Evolutionary conservation across 2,113 vertebrate species (phyloP).

Genomic region (Oxygymnocypris stewartii): DNA sequence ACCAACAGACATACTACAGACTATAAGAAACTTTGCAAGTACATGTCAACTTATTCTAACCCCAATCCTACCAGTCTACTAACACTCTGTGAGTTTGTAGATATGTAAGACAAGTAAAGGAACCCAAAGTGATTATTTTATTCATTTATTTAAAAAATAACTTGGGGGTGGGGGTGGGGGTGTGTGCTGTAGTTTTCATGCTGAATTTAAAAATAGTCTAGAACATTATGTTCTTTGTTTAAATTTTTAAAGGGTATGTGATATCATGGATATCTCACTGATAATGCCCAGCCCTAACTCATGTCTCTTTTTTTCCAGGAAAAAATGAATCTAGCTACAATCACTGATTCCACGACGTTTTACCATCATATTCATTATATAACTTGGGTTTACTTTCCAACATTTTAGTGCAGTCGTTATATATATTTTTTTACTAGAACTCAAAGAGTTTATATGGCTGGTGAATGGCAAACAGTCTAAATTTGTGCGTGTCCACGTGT

Average conservation of each 20-base stretch:
- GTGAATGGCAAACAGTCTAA: background rate
- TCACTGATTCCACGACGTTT: background rate
- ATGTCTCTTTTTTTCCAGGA: background rate
- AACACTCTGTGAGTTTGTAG: no score
- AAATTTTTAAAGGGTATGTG: background rate
- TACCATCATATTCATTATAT: background rate
- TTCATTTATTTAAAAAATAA: background rate
- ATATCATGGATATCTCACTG: background rate
- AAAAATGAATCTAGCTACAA: background rate
- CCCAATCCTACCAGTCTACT: no score
- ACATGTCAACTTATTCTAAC: no score
- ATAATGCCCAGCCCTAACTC: background rate
- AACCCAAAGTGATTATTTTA: background rate
- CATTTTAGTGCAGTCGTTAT: background rate
- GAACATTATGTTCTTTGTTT: no score
- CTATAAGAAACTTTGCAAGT: no score
- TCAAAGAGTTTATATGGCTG: background rate
- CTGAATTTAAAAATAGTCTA: background rate
- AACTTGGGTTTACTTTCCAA: background rate
- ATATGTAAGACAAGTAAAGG: background rate
- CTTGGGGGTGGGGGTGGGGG: no score
- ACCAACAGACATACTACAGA: no score
- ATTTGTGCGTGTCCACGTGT: conserved; percentile 10
- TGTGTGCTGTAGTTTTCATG: background rate
- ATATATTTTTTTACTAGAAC: background rate